Percentiles rank a stretch among this genome's conserved stretches.
phyloP scores from a whole-genome alignment of 2,797 vertebrate species.

The Semaprochilodus insignis region DNA sequence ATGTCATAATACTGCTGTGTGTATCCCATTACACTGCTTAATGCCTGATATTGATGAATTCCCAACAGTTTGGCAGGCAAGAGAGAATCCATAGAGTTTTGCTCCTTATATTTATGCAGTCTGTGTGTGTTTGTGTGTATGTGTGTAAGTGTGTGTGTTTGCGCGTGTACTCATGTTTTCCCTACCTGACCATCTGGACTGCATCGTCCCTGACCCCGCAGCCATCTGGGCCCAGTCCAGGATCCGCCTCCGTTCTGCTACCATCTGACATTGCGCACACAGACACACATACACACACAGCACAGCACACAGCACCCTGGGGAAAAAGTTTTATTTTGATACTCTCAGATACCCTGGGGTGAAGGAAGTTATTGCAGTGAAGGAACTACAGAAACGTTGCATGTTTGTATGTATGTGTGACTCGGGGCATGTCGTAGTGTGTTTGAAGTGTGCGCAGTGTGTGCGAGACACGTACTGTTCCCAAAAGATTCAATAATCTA shows the following conservation, averaged over 20 bases:
- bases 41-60: slow-evolving; percentile 45
- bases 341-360: slow-evolving; percentile 37
- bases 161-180: slow-evolving; percentile 16
- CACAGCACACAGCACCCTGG: not conserved
- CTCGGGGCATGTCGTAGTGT: slow-evolving; percentile 18
- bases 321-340: slow-evolving; percentile 52
- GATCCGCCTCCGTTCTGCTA: slow-evolving; percentile 48
- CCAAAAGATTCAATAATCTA: slow-evolving; percentile 11
- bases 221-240: slow-evolving; percentile 61
- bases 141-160: slow-evolving; percentile 7
- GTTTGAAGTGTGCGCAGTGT: slow-evolving; percentile 5
- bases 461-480: slow-evolving; percentile 1
- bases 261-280: slow-evolving; percentile 37
- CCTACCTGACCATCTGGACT: slow-evolving; percentile 64
- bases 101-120: slow-evolving; percentile 13
- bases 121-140: slow-evolving; percentile 33
- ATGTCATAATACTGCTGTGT: slow-evolving; percentile 37
- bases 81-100: slow-evolving; percentile 6
- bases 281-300: slow-evolving; percentile 22
- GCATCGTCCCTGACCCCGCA: slow-evolving; percentile 57
- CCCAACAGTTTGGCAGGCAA: not conserved
- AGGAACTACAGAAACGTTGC: slow-evolving; percentile 31
- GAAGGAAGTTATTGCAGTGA: slow-evolving; percentile 35
- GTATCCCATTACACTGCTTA: slow-evolving; percentile 30
- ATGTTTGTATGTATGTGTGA: not conserved